Evolutionary conservation across 1,140 invertebrate genomes (phyloP), one percentile per base, ranked within the genome.

Genomic region (Zaprionus inermis): DNA sequence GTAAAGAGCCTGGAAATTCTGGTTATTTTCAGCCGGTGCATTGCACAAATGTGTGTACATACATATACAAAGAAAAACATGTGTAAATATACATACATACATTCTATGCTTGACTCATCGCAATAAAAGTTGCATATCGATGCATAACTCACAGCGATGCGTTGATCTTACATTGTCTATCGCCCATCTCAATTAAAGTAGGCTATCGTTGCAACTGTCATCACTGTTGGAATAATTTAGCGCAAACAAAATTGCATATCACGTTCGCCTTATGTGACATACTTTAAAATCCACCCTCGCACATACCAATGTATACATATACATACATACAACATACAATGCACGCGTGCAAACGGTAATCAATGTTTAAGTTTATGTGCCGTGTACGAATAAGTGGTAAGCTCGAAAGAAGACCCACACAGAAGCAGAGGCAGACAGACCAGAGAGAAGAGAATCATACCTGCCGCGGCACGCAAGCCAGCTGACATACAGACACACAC

Each of bases 291-390:
- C 79, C 59, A 54, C 72, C 78, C 78, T 80, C 78, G 65, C 59
- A 44, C 69, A 72, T 44, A 71, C 63, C 70, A 54, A 72, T 65
- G 32, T 69, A 56, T 24, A 61, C 28, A 68, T 16, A 60, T 30
- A 57, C 12, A 69, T 30, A 64, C 30, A 41, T 70, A 58, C 55
- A 71, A 38, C 14, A 38, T 69, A 73, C 65, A 72, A 76, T 83
- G 76, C 81, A 79, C 72, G 72, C 72, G 76, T 84, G 77, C 80
- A 84, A 79, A 83, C 80, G 77, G 81, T 84, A 84, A 84, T 84
- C 81, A 78, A 84, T 84, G 81, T 78, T 85, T 85, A 59, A 85
- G 70, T 61, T 84, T 71, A 83, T 81, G 75, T 72, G 58, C 73
- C 61, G 32, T 58, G 67, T 72, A 66, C 54, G 74, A 81, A 67